Percentiles rank a stretch among this genome's conserved stretches.
Conservation (phyloP, 2,888 invertebrate species). For the Lycophotia porphyrea region DNA sequence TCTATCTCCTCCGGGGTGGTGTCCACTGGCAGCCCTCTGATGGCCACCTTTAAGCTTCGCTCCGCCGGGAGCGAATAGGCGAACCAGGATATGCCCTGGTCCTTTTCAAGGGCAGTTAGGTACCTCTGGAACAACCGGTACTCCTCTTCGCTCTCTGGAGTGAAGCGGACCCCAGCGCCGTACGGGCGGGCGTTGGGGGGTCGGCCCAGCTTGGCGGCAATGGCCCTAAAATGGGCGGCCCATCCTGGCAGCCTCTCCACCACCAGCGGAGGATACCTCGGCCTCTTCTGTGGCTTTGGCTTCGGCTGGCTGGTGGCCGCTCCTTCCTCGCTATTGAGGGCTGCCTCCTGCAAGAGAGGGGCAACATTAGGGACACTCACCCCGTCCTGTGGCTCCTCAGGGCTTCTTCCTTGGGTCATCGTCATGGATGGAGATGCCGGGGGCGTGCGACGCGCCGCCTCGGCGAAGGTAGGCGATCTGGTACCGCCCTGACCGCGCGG, state of each 20-base stretch:
- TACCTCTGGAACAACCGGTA: constrained; percentile 1
- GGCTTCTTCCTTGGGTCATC: accelerated
- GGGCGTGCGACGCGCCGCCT: neutral
- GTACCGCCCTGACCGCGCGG: neutral
- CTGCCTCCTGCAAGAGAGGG: too few species aligned
- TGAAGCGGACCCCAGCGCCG: neutral
- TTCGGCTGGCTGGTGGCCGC: neutral
- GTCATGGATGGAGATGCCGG: neutral
- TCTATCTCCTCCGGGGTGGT: constrained; percentile 1
- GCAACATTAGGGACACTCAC: neutral
- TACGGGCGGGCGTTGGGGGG: neutral
- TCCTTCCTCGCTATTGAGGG: too few species aligned
- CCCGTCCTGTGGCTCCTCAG: neutral
- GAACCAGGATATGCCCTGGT: neutral
- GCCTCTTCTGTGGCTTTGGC: neutral
- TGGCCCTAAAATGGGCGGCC: neutral
- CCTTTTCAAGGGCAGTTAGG: neutral
- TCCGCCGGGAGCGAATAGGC: constrained; percentile 19
- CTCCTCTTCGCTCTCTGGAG: neutral
- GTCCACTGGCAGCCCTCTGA: neutral
- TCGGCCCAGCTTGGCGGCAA: neutral
- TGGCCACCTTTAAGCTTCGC: neutral
- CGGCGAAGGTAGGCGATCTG: neutral
- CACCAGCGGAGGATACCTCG: neutral
- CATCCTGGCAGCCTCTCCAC: neutral